Evolutionary conservation across 64 coral and sea anemone genomes (phyloP), one percentile per base, ranked within the genome.

Genomic region (Montipora capricornis): DNA sequence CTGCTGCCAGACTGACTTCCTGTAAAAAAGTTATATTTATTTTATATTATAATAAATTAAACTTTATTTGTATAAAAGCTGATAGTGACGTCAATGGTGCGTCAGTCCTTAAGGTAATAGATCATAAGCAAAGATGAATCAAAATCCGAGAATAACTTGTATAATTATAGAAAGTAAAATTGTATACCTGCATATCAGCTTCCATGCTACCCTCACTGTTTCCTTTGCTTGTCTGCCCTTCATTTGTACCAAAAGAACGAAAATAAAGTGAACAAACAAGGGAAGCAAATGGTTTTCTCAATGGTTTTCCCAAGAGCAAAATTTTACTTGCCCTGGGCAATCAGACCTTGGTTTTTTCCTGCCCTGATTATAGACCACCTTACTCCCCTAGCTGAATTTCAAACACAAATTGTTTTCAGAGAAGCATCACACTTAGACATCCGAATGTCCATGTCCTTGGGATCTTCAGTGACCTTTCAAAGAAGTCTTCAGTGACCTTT

Each of bases 211-310:
- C 19, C 48, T 9, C 19, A 57, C 53, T 57, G 53, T 57, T 55
- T 51, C 5, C 77, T 53, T 80, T 80, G 50, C 77, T 53, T 57
- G 77, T 80, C 49, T 80, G 77, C 77, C 50, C 77, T 80, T 80
- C 51, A 53, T 80, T 80, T 80, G 50, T 5, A 80, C 14, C 50
- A 80, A 80, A 57, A 8, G 15, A 55, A 80, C 22, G 47, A 2
- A 80, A 80, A 80, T 55, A 13, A 80, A 80, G 76, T 80, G n/a
- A 80, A 53, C 9, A 80, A 80, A 80, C 49, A 69, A 69, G 16
- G 67, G 67, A 20, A 69, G 67, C 19, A 20, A 69, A 69, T 69
- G 67, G 13, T 15, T 69, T 69, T 15, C 14, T 70, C 10, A 17
- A 20, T 20, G 68, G 68, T 16, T 70, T 70, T 20, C 68, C 68